Base-by-base conservation (phyloP, 2,113 vertebrate species). In the Spea multiplicata region DNA sequence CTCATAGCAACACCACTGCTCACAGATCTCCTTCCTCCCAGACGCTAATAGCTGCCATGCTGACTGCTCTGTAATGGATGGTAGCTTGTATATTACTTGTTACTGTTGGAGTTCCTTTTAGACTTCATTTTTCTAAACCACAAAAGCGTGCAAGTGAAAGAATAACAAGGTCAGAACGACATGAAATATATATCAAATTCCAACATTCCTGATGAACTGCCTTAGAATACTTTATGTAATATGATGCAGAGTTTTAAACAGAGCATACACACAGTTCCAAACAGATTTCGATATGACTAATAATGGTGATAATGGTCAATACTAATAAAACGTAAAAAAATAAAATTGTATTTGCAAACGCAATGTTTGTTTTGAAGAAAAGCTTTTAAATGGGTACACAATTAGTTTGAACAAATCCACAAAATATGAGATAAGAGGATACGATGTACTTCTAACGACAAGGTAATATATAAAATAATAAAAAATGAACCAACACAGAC, bases 161-260 rank as follows among this genome's bases (percentile, higher is more conserved):
- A 76, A 76, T 69, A 76, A 76, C 74, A 76, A 76, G 74, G 74
- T 76, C 74, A 76, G 53, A 57, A 52, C 59, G 74, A 76, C 65
- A 76, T 76, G 66, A 67, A 53, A 68, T 57, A 76, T 76, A 67
- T 68, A 76, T 76, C 52, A 76, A 52, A 69, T 68, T 50, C 66
- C 64, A 76, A 48, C 74, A 57, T 69, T 59, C 16, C 65, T 52
- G 55, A 48, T 76, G 50, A 76, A 66, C 53, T 76, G 74, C 68
- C 74, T 59, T 59, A 13, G 55, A 59, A 59, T 59, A 9, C 55
- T 8, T 13, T 13, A 12, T 13, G 14, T 59, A 4, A 59, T 59
- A 3, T 59, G 4, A 59, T 59, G 55, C 55, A 30, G 30, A 30
- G 30, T 30, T 30, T 30, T 30, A 30, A 30, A 30, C 30, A 30